Evolutionary conservation across 1,140 invertebrate genomes (phyloP).

Genomic region (Apis mellifera): Amel_HAv3.1 CM009934.2:13330501-13331000

Average conservation of each 20-base stretch:
- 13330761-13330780: slow-evolving; percentile 57
- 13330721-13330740: slow-evolving; percentile 26
- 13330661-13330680: neutral
- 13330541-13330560: slow-evolving; percentile 31
- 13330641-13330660: neutral
- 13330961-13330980: neutral
- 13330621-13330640: too few relatives aligned
- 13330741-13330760: slow-evolving; percentile 56
- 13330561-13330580: slow-evolving; percentile 35
- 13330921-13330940: slow-evolving; percentile 50
- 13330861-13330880: slow-evolving; percentile 50
- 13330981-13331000: neutral
- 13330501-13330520: slow-evolving; percentile 3
- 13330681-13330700: neutral
- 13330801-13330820: neutral
- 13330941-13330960: neutral
- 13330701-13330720: neutral
- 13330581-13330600: slow-evolving; percentile 47
- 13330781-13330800: slow-evolving; percentile 24
- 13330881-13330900: slow-evolving; percentile 52
- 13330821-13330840: slow-evolving; percentile 12
- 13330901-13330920: slow-evolving; percentile 63
- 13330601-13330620: neutral
- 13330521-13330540: neutral
- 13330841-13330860: slow-evolving; percentile 58